These are phyloP conservation scores for Allobates femoralis DNA, from an alignment of 2,797 vertebrate species.

Conservation along the genomic window DNA sequence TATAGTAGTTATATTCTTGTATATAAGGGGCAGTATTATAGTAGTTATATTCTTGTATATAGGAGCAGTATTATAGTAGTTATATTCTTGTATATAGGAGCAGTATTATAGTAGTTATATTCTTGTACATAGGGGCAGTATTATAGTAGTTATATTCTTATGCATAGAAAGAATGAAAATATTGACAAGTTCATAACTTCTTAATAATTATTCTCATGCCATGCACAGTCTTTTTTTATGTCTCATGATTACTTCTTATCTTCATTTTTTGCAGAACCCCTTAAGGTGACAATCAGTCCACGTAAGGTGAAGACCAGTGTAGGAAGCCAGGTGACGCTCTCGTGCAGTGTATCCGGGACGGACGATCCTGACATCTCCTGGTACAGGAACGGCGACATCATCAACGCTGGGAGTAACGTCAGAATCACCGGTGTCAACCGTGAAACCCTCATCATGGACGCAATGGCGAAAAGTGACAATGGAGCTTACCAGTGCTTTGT, in stretches of 20 bases:
- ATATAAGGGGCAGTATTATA: background rate
- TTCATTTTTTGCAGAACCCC: slow-evolving; percentile 81
- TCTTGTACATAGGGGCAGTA: background rate
- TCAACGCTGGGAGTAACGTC: slow-evolving; percentile 91
- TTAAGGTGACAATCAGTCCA: slow-evolving; percentile 93
- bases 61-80: background rate
- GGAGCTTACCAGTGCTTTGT: slow-evolving; percentile 98
- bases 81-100: no score
- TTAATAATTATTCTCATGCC: background rate
- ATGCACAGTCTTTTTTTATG: background rate
- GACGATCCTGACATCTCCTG: slow-evolving; percentile 95
- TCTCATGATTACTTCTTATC: background rate
- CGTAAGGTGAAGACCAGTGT: slow-evolving; percentile 96
- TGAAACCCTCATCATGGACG: slow-evolving; percentile 96
- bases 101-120: slow-evolving; percentile 19
- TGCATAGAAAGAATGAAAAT: no score
- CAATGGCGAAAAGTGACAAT: slow-evolving; percentile 96
- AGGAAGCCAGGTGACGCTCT: slow-evolving; percentile 95
- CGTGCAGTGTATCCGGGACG: slow-evolving; percentile 91
- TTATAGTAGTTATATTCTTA: no score
- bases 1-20: no score
- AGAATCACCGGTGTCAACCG: slow-evolving; percentile 89
- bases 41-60: slow-evolving; percentile 2
- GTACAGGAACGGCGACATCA: slow-evolving; percentile 96
- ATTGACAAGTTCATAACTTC: background rate